Evolutionary conservation across 2,888 invertebrate genomes (phyloP), one percentile per base, ranked within the genome.

Genomic region (Troides aeacus): DNA sequence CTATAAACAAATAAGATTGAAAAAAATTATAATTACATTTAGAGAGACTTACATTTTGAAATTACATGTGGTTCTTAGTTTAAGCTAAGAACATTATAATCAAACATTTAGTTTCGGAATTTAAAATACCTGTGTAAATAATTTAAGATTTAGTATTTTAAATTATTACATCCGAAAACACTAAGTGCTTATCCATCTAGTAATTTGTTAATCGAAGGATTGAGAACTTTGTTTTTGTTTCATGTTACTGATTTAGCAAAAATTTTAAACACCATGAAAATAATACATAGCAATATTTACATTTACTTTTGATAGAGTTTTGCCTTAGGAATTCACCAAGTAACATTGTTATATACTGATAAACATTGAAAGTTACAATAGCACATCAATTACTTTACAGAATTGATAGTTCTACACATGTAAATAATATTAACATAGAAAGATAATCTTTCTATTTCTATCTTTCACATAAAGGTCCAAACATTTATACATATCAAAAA

Each of bases 231-330:
- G 70, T 61, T 70, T 30, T 66, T 66, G 66, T 63, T 70, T 66
- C 70, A 18, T 23, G 46, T 63, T 56, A 63, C 30, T 60, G 62
- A 70, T 64, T 60, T 64, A 70, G 70, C 70, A 66, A 62, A 62
- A 21, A 18, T 57, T 62, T 62, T 6, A 59, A 18, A 23, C 10
- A 66, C 70, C 70, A 70, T 70, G 70, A 70, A 70, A 70, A 70
- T 70, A 70, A 58, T 70, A 66, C 56, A 59, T 56, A 60, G 39
- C 50, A 59, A 59, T 56, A 46, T 42, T 59, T 36, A 68, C 60
- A 68, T 56, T 62, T 65, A 61, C 36, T 62, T 30, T 56, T 30
- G 15, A 30, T 46, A 36, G 50, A 50, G 8, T 23, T 15, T 24
- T 30, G 24, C 42, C 65, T 62, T 58, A 56, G 36, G 56, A 57